A percentile compares a stretch with the other conserved stretches of the same genome.
Conservation (phyloP, 2,113 vertebrate genomes). For the Thalassarche chlororhynchos region DNA sequence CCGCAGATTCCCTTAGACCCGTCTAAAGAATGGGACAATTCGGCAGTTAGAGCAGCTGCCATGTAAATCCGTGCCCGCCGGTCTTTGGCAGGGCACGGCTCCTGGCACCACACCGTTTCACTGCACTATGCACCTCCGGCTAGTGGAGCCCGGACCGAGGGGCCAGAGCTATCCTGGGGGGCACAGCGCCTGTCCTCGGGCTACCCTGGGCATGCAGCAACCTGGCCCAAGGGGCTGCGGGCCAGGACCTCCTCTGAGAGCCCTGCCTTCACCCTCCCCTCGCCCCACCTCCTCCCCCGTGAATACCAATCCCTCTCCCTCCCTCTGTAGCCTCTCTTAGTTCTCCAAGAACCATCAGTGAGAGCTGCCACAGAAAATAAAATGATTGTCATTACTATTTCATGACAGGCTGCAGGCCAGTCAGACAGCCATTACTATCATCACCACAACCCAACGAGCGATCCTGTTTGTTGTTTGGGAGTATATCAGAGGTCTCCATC, state of each 20-base stretch:
- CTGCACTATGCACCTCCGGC: fast-evolving
- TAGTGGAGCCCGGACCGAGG: not conserved
- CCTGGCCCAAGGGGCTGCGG: fast-evolving
- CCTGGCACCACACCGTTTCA: not conserved
- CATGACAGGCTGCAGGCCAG: not conserved
- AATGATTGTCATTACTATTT: not conserved
- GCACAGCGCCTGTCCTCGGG: not conserved
- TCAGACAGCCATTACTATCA: not conserved
- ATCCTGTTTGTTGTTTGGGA: fast-evolving
- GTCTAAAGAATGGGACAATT: fast-evolving
- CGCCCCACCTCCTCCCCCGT: fast-evolving
- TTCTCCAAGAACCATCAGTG: not conserved
- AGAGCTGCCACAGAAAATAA: not conserved
- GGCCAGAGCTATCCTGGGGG: fast-evolving
- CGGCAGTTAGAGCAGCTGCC: not conserved
- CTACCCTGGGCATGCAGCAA: fast-evolving
- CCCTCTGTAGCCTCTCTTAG: not conserved
- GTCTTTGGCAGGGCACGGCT: fast-evolving
- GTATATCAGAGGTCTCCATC: fast-evolving
- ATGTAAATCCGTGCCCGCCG: fast-evolving
- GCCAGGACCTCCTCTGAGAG: not conserved
- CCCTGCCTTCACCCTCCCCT: not conserved
- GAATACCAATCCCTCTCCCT: not conserved
- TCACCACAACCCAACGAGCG: fast-evolving
- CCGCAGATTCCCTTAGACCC: not conserved